Base-by-base conservation (phyloP, 2,888 invertebrate genomes). In the Capitulum mitella region DNA sequence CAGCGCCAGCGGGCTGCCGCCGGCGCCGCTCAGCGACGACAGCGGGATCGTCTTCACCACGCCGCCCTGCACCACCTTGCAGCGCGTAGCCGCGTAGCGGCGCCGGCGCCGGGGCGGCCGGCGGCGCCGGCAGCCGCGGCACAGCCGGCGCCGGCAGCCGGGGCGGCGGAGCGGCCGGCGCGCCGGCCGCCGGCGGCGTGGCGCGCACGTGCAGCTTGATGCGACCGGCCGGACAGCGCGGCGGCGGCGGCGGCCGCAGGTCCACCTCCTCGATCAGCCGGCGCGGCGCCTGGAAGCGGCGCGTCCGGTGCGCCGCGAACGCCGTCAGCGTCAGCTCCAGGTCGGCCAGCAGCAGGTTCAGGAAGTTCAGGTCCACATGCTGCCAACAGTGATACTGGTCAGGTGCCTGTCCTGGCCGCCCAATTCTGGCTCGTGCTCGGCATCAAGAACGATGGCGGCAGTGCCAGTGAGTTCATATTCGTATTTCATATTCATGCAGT, bases 231-330 rank as follows among this genome's bases (percentile, higher is more conserved):
- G 92, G 91, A 84, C 90, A 90, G 78, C 89, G 87, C 26, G 91
- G 90, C 75, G 90, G 88, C 75, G 88, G 86, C 78, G 89, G 88
- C 26, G 90, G 89, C 77, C 88, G 85, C 78, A 85, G 86, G 83
- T 91, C 91, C 80, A 91, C 89, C 85, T 92, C 90, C 84, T 92
- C 91, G 80, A 93, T 92, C 26, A 92, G 87, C 85, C 88, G 89
- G 83, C 90, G 86, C 64, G 92, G 90, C 22, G 93, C 91, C 84
- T 92, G 91, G 82, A 93, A 89, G 83, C 91, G 90, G 79, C 90
- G 90, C 79, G 93, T 90, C 84, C 95, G 90, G 86, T 95, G 94
- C 78, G 92, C 93, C 82, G 91, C 92, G 87, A 94, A 95, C 34
- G 95, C 95, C 80, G 92, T 91, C 81, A 92, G 86, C 82, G 89